Evolutionary conservation across 2,888 invertebrate species (phyloP).

Genomic region (Hanleya hanleyi): DNA sequence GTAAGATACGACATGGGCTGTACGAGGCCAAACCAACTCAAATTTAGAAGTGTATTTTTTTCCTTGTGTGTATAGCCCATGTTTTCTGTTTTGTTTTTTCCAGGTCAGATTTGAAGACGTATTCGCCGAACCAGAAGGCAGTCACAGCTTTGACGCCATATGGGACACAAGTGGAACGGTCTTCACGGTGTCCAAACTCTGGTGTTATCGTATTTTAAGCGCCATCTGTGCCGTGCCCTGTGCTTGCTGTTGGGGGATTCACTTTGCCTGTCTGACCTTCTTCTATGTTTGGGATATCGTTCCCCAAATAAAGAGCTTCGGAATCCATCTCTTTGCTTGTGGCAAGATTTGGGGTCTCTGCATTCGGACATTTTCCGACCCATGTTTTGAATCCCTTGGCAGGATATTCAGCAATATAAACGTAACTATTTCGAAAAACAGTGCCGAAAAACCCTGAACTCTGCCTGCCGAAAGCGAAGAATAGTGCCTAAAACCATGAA

Average conservation of each 20-base stretch:
- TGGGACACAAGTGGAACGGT: conserved; percentile 76
- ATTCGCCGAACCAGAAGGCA: conserved; percentile 57
- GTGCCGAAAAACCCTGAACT: too few relatives aligned
- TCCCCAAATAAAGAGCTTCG: conserved; percentile 36
- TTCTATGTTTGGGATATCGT: conserved; percentile 58
- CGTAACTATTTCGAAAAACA: too few relatives aligned
- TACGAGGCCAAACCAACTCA: too few relatives aligned
- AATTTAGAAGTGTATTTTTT: too few relatives aligned
- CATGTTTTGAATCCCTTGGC: neutral
- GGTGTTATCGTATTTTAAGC: conserved; percentile 81
- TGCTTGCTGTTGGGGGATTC: conserved; percentile 77
- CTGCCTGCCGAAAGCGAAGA: too few relatives aligned
- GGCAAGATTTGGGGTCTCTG: neutral
- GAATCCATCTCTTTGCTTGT: conserved; percentile 34
- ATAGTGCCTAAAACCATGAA: too few relatives aligned
- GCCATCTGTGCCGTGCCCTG: conserved; percentile 81
- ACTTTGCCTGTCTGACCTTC: conserved; percentile 77
- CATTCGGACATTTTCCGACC: neutral
- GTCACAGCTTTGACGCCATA: conserved; percentile 78
- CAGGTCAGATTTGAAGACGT: conserved; percentile 76
- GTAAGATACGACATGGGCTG: too few relatives aligned
- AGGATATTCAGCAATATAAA: neutral
- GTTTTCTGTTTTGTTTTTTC: conserved; percentile 75
- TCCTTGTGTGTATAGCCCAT: too few relatives aligned
- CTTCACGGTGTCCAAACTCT: conserved; percentile 77